Percentiles rank a stretch among this genome's conserved stretches.
Evolutionary conservation across 92 coral and sea anemone species (phyloP).

Genomic region (Heliopora coerulea): DNA sequence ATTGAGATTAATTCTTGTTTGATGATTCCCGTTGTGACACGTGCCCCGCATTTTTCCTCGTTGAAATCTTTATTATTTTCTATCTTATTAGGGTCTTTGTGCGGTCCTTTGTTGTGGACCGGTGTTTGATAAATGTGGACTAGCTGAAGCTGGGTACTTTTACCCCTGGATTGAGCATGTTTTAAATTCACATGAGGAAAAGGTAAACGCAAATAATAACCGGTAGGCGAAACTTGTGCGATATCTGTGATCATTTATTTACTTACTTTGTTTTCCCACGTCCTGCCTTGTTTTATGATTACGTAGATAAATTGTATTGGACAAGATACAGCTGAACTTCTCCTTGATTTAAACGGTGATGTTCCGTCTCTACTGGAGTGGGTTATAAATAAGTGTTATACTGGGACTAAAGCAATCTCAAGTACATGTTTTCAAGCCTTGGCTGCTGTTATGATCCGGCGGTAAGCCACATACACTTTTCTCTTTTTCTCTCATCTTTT

Average conservation of each 20-base stretch:
- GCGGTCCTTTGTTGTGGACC: constrained; percentile 90
- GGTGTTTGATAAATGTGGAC: constrained; percentile 76
- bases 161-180: constrained; percentile 87
- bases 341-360: constrained; percentile 79
- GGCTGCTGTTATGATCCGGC: constrained; percentile 74
- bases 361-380: constrained; percentile 84
- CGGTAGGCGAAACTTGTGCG: too few relatives aligned
- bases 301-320: constrained; percentile 85
- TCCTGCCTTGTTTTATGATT: neutral
- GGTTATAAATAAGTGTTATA: constrained; percentile 97
- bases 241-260: too few relatives aligned
- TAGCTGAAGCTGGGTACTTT: constrained; percentile 73
- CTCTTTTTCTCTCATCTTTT: too few relatives aligned
- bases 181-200: constrained; percentile 87
- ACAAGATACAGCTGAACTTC: constrained; percentile 73
- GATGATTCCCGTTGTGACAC: too few relatives aligned
- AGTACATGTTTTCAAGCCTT: constrained; percentile 93
- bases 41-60: neutral
- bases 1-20: too few relatives aligned
- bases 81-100: constrained; percentile 80
- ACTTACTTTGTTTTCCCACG: too few relatives aligned
- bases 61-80: neutral
- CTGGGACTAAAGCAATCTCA: constrained; percentile 80
- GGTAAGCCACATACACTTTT: too few relatives aligned
- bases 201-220: too few relatives aligned